Evolutionary conservation across 2,797 vertebrate species (phyloP), one percentile per base, ranked within the genome.

Genomic region (Lithobates sylvaticus): DNA sequence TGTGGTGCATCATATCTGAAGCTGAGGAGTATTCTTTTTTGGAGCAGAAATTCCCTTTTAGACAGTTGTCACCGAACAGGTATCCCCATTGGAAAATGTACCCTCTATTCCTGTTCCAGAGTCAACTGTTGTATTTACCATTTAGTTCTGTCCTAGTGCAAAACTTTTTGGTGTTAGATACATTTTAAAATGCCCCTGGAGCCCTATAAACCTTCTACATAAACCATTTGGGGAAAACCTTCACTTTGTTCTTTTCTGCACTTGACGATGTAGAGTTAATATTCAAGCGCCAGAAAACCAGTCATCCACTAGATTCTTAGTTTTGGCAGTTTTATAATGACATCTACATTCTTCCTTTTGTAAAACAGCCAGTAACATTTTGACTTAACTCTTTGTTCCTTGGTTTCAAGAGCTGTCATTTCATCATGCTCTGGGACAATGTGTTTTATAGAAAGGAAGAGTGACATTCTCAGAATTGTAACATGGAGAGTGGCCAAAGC

Each of bases 321-420:
- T 58, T 73, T 75, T 86, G 84, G 61, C 78, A 76, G 10, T 39
- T 84, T 21, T 54, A 44, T 39, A 23, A 67, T 81, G 65, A 26
- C 64, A 50, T 42, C 26, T 29, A 27, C 39, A 15, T 75, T 16
- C 78, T 86, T 86, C 84, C 78, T 81, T 61, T 81, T 86, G 84
- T 81, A 42, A 68, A 75, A 0, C 27, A 70, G 78, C 84, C 78
- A 86, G 74, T 18, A 26, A 68, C 1, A 69, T 18, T 39, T 44
- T 86, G 78, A 86, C 84, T 76, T 81, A 76, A 81, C 47, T 81
- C 78, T 81, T 81, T 86, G 78, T 86, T 81, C 72, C 68, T 42
- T 61, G 26, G 44, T 5, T 70, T 6, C 32, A 74, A 67, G n/a
- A 54, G 27, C 16, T 86, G 61, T 9, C 77, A 79, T 75, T 80